These are phyloP conservation scores for Agrilus planipennis DNA, from an alignment of 1,140 invertebrate species.

Conservation along the genomic window DNA sequence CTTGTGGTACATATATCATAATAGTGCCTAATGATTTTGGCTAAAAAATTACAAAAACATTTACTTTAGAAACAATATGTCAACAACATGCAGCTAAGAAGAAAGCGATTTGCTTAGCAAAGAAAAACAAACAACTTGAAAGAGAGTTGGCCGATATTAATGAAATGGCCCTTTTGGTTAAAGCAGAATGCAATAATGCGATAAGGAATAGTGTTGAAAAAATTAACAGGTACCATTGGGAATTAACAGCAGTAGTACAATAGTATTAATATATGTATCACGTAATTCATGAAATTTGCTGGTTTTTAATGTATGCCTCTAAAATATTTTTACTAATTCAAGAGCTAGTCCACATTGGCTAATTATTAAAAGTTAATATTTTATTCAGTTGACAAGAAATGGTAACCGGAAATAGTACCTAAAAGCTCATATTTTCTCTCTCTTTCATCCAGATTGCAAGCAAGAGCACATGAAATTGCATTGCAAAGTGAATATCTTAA, in stretches of 20 bases:
- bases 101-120: slow-evolving; percentile 50
- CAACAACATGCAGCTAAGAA: slow-evolving; percentile 65
- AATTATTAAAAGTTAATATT: slow-evolving; percentile 7
- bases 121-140: slow-evolving; percentile 52
- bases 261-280: no score
- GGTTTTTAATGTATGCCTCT: no score
- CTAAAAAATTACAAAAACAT: background rate
- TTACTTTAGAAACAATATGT: slow-evolving; percentile 38
- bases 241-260: slow-evolving; percentile 2
- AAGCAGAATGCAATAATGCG: slow-evolving; percentile 48
- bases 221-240: slow-evolving; percentile 20
- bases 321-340: slow-evolving; percentile 4
- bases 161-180: slow-evolving; percentile 51
- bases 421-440: background rate
- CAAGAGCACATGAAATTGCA: slow-evolving; percentile 37
- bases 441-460: slow-evolving; percentile 30
- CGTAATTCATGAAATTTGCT: no score
- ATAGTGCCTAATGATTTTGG: background rate
- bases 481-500: slow-evolving; percentile 38
- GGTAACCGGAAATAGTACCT: no score
- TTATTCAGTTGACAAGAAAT: no score
- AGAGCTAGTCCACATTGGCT: no score
- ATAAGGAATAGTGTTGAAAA: slow-evolving; percentile 31
- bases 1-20: background rate
- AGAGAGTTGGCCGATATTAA: slow-evolving; percentile 55